Evolutionary conservation across 2,888 invertebrate genomes (phyloP).

Genomic region (Fissipunctia ypsillon): DNA sequence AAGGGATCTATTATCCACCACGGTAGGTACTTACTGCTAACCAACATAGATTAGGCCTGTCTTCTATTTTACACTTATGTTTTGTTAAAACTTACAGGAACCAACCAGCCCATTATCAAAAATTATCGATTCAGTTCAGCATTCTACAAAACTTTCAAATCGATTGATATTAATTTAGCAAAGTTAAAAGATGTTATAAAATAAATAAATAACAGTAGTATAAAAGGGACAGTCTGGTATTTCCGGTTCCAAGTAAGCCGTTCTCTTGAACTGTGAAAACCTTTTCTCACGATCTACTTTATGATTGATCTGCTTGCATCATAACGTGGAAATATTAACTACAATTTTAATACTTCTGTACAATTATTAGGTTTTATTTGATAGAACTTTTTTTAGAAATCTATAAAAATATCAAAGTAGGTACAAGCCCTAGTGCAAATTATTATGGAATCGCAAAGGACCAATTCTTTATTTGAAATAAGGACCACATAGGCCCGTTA

Average conservation of each 20-base stretch:
- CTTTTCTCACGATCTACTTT: slow-evolving; percentile 63
- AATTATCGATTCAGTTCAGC: background rate
- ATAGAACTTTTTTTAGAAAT: background rate
- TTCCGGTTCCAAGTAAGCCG: slow-evolving; percentile 51
- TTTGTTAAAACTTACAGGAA: too few species aligned
- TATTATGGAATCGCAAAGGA: background rate
- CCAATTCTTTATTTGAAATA: slow-evolving; percentile 36
- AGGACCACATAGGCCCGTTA: slow-evolving; percentile 60
- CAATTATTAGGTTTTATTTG: slow-evolving; percentile 9
- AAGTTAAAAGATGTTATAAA: slow-evolving; percentile 24
- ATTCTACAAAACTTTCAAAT: slow-evolving; percentile 2
- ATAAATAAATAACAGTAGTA: slow-evolving; percentile 44
- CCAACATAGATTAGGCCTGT: too few species aligned
- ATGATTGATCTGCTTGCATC: slow-evolving; percentile 50
- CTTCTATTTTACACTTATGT: too few species aligned
- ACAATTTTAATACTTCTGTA: slow-evolving; percentile 27
- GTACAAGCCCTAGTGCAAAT: background rate
- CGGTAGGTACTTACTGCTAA: too few species aligned
- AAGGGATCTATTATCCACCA: too few species aligned
- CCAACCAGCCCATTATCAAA: background rate
- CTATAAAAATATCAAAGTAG: background rate
- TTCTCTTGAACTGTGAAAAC: slow-evolving; percentile 45
- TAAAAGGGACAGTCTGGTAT: slow-evolving; percentile 45
- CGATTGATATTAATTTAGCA: too few species aligned
- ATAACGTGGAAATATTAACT: slow-evolving; percentile 39